A percentile compares a stretch with the other conserved stretches of the same genome.
These are phyloP conservation scores for Drosophila histrio DNA, from an alignment of 2,888 invertebrate species.

Conservation along the genomic window DNA sequence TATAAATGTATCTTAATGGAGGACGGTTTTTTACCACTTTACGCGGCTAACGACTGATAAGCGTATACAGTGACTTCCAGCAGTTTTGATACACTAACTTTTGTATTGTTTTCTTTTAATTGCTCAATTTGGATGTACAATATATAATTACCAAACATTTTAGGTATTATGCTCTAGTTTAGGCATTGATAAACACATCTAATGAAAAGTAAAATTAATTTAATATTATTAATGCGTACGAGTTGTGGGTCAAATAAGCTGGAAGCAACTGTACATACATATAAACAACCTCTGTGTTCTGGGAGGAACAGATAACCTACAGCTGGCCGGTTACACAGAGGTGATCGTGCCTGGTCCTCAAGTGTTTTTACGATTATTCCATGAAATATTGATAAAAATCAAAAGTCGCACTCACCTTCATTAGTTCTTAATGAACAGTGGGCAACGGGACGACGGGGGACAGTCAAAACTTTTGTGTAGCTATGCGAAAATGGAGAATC, in stretches of 20 bases:
- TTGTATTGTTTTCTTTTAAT: no score
- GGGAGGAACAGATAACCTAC: conserved; percentile 1
- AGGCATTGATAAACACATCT: no score
- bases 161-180: no score
- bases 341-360: conserved; percentile 6
- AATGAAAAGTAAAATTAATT: no score
- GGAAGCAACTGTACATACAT: no score
- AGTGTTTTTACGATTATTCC: conserved; percentile 4
- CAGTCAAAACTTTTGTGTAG: not conserved
- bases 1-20: conserved; percentile 22
- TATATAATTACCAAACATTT: no score
- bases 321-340: conserved; percentile 1
- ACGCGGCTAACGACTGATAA: conserved; percentile 3
- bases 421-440: conserved; percentile 21
- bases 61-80: not conserved
- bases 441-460: not conserved
- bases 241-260: no score
- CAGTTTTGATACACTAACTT: not conserved
- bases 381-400: not conserved
- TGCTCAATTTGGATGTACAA: no score
- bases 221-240: no score
- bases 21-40: not conserved
- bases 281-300: conserved; percentile 14
- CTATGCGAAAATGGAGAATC: conserved; percentile 6
- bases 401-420: conserved; percentile 38